Base-by-base conservation (phyloP, 2,888 invertebrate species). In the Chironomus riparius region DNA sequence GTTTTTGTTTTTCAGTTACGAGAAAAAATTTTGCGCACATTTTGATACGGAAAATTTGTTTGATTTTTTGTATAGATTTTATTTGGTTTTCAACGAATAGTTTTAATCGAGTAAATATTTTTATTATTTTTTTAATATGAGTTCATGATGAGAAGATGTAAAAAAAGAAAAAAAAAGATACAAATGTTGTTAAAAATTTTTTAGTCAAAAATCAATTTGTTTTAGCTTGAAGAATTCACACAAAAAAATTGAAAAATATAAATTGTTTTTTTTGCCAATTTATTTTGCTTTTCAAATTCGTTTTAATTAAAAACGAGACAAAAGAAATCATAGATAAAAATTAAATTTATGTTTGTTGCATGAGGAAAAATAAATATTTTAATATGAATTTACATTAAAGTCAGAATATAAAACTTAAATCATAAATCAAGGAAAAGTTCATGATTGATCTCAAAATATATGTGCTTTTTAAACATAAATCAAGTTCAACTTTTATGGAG, bases 151-250 rank as follows among this genome's bases (percentile, higher is more conserved):
- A 77, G 38, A 71, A 76, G 76, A 77, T 50, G 47, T 47, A 76
- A 77, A 76, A 75, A 76, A 76, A 47, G 65, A 72, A 76, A 38
- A 76, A 65, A 75, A 48, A 76, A 70, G 47, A 62, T 75, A 62
- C 47, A 72, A 76, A 75, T 71, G 71, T 73, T 65, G 65, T 76
- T 71, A 76, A 76, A 70, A 70, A 68, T 18, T 65, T n/a, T n/a
- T 69, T 61, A 22, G 38, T 72, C 22, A 28, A 50, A 72, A 72
- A 61, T 24, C 18, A 61, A 50, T 38, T 56, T 72, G 13, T 28
- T 28, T 13, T 22, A 22, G 62, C 62, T 72, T 72, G 24, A 15
- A 38, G 56, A 24, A 38, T 56, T 47, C 22, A 74, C 68, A 68
- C 28, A 71, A 74, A 48, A 68, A 68, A 15, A 38, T 22, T 65